phyloP scores from a whole-genome alignment of 1,140 invertebrate species.

The Meteorus sp. region DNA sequence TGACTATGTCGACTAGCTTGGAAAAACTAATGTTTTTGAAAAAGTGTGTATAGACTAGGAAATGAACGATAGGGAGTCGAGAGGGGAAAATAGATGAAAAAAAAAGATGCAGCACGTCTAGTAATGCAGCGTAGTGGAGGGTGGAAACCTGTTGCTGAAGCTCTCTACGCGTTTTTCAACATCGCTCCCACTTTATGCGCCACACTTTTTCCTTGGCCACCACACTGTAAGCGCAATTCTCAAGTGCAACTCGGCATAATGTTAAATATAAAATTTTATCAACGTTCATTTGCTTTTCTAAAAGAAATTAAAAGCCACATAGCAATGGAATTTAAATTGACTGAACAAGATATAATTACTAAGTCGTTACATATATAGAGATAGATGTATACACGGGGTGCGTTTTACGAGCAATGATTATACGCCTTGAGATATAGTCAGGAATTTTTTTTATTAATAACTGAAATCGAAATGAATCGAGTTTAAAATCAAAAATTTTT shows the following conservation, averaged over 20 bases:
- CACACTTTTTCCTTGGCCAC: background rate
- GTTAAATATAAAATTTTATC: too few species aligned
- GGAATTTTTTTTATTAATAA: constrained; percentile 34
- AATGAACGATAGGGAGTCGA: constrained; percentile 18
- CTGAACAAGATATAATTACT: constrained; percentile 19
- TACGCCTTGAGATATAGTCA: constrained; percentile 29
- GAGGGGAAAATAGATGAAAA: too few species aligned
- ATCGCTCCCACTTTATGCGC: constrained; percentile 9
- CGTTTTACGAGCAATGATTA: constrained; percentile 45
- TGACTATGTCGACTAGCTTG: background rate
- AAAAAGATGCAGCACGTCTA: too few species aligned
- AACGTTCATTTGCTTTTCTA: constrained; percentile 31
- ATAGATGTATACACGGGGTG: constrained; percentile 24
- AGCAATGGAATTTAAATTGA: constrained; percentile 42
- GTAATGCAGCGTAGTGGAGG: constrained; percentile 37
- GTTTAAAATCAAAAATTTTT: constrained; percentile 13
- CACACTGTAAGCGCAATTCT: too few species aligned
- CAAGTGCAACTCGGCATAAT: too few species aligned
- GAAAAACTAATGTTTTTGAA: constrained; percentile 46
- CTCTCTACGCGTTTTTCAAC: constrained; percentile 22
- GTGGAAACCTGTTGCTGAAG: constrained; percentile 52
- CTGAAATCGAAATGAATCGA: constrained; percentile 34
- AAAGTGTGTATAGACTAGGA: constrained; percentile 37
- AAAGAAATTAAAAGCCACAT: constrained; percentile 34
- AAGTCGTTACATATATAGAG: constrained; percentile 29